phyloP scores from a whole-genome alignment of 2,888 invertebrate species.

The Platycheirus rosarum region DNA sequence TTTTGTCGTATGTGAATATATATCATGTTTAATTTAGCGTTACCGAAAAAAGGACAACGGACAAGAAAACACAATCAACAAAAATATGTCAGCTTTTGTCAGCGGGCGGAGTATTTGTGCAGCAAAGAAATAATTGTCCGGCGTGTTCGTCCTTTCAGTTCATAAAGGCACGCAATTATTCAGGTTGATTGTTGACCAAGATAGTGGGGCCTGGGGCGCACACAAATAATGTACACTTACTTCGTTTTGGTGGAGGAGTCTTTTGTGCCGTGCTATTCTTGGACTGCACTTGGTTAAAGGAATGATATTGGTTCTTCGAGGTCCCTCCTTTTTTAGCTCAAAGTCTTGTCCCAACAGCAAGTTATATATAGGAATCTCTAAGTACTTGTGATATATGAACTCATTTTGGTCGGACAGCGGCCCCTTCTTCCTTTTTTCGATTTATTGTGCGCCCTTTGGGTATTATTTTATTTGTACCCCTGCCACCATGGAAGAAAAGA shows the following conservation, averaged over 20 bases:
- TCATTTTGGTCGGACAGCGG: conserved; percentile 68
- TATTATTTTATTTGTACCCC: conserved; percentile 36
- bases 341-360: conserved; percentile 8
- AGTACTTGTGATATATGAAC: conserved; percentile 70
- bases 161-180: conserved; percentile 70
- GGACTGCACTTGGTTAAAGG: conserved; percentile 12
- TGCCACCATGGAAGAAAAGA: conserved; percentile 19
- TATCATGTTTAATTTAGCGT: conserved; percentile 69
- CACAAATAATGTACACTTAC: conserved; percentile 45
- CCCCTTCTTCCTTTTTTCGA: conserved; percentile 55
- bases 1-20: conserved; percentile 53
- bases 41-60: conserved; percentile 38
- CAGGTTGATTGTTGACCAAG: conserved; percentile 71
- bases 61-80: conserved; percentile 66
- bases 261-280: conserved; percentile 17
- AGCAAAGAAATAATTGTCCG: conserved; percentile 65
- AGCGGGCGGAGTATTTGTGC: conserved; percentile 60
- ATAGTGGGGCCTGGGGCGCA: conserved; percentile 40
- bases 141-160: conserved; percentile 64
- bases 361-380: conserved; percentile 15
- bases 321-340: conserved; percentile 32
- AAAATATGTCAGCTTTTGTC: conserved; percentile 71
- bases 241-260: neutral
- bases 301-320: too few species aligned
- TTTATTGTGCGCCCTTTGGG: conserved; percentile 68